Base-by-base conservation (phyloP, 2,797 vertebrate species). In the Threskiornis aethiopicus region DNA sequence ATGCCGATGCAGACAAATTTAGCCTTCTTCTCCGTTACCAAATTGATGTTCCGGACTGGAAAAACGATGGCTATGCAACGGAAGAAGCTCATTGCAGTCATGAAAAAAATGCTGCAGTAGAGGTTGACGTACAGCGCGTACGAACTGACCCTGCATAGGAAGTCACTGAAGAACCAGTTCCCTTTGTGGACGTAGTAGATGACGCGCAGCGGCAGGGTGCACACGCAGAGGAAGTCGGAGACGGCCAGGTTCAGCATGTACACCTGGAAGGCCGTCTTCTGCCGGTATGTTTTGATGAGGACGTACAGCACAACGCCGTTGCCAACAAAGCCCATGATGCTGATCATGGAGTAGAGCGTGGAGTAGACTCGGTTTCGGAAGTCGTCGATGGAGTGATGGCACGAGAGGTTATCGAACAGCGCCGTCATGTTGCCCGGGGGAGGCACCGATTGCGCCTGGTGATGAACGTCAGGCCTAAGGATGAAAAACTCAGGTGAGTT, bases 31-130 rank as follows among this genome's bases (percentile, higher is more conserved):
- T 98, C 98, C 0, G 99, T 99, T 54, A 98, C 98, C 90, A 99
- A 87, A 17, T 90, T 97, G 67, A 99, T 94, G 95, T 99, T 99
- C 96, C 98, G 98, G 57, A 99, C 99, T 0, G 99, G 99, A 88
- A 98, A 99, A 49, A 99, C 99, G 2, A 99, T 99, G 91, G 99
- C 99, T 29, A 99, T 73, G 96, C 99, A 99, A 7, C 99, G 99
- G 6, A 99, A 99, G 96, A 99, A 96, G 46, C 99, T 99, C 99
- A 99, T 99, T 21, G 99, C 99, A 2, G 98, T 99, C 99, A 99
- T 99, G 97, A 99, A 99, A 61, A 99, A 99, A 80, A 99, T 99
- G 93, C 99, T 99, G 95, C 99, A 99, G 59, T 99, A 99, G 84
- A 99, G 98, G 98, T 99, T 99, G n/a, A 99, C 99, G 2, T 99